These are phyloP conservation scores for Epizoanthus ramosus DNA, from an alignment of 92 coral and sea anemone genomes.

Conservation along the genomic window DNA sequence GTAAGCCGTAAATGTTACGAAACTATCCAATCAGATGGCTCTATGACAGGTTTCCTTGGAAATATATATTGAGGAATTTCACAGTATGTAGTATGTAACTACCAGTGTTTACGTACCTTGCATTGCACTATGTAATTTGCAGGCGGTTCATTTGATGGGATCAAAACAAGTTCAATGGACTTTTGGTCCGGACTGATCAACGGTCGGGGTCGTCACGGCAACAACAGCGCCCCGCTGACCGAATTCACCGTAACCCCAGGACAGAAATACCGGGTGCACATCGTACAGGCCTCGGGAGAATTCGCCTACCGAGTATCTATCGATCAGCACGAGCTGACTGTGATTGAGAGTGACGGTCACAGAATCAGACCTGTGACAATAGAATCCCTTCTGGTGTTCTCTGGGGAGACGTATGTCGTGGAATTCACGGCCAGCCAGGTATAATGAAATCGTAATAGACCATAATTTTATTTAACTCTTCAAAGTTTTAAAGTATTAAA, in stretches of 20 bases:
- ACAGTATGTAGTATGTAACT: too few relatives aligned
- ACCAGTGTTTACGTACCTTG: too few relatives aligned
- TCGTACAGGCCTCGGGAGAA: slow-evolving; percentile 46
- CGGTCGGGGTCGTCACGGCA: slow-evolving; percentile 57
- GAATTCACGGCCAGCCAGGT: slow-evolving; percentile 54
- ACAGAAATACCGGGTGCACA: slow-evolving; percentile 52
- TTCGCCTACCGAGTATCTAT: slow-evolving; percentile 63
- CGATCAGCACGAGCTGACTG: slow-evolving; percentile 61
- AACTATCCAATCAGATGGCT: too few relatives aligned
- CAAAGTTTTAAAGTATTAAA: too few relatives aligned
- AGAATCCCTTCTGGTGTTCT: slow-evolving; percentile 57
- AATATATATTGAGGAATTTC: too few relatives aligned
- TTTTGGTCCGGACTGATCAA: slow-evolving; percentile 58
- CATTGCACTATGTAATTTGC: too few relatives aligned
- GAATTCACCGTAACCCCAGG: slow-evolving; percentile 50
- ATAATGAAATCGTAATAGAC: too few relatives aligned
- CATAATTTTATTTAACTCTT: too few relatives aligned
- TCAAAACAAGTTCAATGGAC: slow-evolving; percentile 25
- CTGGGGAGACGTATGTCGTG: slow-evolving; percentile 62
- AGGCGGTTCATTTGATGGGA: slow-evolving; percentile 40
- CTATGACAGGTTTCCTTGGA: too few relatives aligned
- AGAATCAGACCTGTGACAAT: slow-evolving; percentile 51
- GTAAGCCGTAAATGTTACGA: too few relatives aligned
- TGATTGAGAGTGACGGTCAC: slow-evolving; percentile 66
- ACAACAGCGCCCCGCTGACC: slow-evolving; percentile 59